Evolutionary conservation across 1,140 invertebrate genomes (phyloP).

Genomic region (Drosophila serrata): DNA sequence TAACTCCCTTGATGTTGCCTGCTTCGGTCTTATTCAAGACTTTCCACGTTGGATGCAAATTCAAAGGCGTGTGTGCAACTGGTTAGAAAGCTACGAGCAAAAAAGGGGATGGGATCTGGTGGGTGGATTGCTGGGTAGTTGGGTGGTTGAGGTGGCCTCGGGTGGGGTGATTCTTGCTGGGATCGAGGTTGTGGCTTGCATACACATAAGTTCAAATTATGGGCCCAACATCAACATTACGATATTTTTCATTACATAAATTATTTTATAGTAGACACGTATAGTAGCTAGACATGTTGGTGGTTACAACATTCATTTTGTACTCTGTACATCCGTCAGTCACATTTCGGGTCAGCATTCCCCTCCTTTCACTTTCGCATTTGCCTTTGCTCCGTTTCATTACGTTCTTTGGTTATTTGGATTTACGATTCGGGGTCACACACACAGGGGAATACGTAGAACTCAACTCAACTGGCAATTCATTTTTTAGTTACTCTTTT

Average conservation of each 20-base stretch:
- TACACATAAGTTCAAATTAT: constrained; percentile 68
- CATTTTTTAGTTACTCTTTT: constrained; percentile 16
- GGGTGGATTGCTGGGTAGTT: constrained; percentile 32
- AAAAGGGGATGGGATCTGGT: constrained; percentile 10
- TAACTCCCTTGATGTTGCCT: constrained; percentile 36
- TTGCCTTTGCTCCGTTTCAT: constrained; percentile 9
- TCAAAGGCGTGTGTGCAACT: constrained; percentile 51
- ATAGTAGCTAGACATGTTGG: constrained; percentile 82
- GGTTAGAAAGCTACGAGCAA: constrained; percentile 50
- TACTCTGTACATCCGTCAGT: constrained; percentile 82
- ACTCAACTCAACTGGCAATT: constrained; percentile 58
- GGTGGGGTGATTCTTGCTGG: constrained; percentile 38
- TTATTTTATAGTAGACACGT: constrained; percentile 85
- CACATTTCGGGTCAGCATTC: constrained; percentile 61
- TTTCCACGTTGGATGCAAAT: constrained; percentile 28
- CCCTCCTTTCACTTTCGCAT: constrained; percentile 7
- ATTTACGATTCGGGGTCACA: constrained; percentile 65
- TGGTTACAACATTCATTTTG: constrained; percentile 79
- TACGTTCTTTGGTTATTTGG: constrained; percentile 25
- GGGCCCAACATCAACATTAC: constrained; percentile 85
- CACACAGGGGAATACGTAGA: constrained; percentile 50
- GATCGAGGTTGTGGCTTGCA: constrained; percentile 55
- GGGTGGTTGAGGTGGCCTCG: constrained; percentile 22
- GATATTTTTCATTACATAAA: constrained; percentile 86
- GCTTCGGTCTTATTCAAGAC: constrained; percentile 10